Evolutionary conservation across 92 coral and sea anemone species (phyloP).

Genomic region (Nematostella vectensis): DNA sequence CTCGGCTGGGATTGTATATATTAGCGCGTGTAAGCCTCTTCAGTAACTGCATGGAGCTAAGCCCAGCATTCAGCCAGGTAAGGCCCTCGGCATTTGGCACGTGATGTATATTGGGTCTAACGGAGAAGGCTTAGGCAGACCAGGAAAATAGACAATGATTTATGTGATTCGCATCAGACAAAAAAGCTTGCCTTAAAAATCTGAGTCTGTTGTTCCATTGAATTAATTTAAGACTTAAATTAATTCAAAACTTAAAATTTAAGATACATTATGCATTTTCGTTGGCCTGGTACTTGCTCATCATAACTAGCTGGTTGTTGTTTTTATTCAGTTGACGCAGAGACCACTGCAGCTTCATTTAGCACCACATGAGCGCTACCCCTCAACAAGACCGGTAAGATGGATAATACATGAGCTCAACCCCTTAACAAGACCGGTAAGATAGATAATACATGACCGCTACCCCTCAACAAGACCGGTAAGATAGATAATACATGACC

Average conservation of each 20-base stretch:
- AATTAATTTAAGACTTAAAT: no score
- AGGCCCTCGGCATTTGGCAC: no score
- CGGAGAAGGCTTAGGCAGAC: no score
- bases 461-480: no score
- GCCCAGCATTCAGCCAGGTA: slow-evolving; percentile 95
- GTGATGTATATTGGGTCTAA: no score
- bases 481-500: no score
- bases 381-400: slow-evolving; percentile 83
- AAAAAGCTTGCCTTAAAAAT: not conserved
- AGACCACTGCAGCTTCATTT: slow-evolving; percentile 79
- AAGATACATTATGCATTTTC: no score
- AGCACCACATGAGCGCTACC: slow-evolving; percentile 88
- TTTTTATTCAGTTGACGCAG: slow-evolving; percentile 81
- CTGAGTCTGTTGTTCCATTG: no score
- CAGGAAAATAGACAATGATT: no score
- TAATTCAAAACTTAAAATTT: no score
- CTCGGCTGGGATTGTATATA: slow-evolving; percentile 92
- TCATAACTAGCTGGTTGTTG: no score
- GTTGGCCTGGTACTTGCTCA: no score
- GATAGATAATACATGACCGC: not conserved
- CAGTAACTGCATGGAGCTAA: slow-evolving; percentile 93
- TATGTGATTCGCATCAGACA: not conserved
- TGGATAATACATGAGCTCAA: not conserved
- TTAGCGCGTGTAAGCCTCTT: slow-evolving; percentile 88
- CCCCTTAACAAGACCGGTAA: not conserved